phyloP scores from a whole-genome alignment of 2,113 vertebrate genomes.

The Hemicordylus capensis region DNA sequence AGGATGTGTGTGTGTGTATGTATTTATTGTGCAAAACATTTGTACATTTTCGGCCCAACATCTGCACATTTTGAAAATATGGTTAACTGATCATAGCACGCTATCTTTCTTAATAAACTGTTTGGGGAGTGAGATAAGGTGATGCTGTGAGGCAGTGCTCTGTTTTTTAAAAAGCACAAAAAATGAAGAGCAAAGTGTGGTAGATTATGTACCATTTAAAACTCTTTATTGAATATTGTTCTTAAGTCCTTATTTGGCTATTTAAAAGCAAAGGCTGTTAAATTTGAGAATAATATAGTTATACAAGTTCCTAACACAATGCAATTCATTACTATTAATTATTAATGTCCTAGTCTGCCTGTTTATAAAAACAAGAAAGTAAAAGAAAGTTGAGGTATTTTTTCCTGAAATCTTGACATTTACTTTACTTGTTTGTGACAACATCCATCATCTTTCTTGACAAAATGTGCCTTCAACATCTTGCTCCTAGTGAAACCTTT shows the following conservation, averaged over 20 bases:
- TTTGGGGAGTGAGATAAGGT: neutral
- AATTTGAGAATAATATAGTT: neutral
- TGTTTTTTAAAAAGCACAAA: neutral
- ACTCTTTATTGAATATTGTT: no score
- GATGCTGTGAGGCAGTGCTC: neutral
- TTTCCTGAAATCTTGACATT: slow-evolving; percentile 11
- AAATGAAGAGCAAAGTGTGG: neutral
- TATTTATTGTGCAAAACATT: neutral
- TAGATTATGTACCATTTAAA: neutral
- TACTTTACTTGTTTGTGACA: slow-evolving; percentile 44
- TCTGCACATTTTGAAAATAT: no score
- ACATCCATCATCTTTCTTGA: slow-evolving; percentile 28
- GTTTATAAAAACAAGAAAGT: neutral
- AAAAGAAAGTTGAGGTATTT: neutral
- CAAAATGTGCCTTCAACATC: slow-evolving; percentile 44
- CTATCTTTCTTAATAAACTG: neutral
- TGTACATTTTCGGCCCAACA: no score
- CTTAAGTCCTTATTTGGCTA: neutral
- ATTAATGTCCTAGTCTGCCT: neutral
- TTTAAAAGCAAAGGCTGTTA: neutral
- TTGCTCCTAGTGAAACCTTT: slow-evolving; percentile 45
- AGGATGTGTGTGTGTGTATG: no score
- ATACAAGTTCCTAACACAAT: neutral
- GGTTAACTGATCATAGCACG: neutral
- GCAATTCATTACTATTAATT: neutral